Base-by-base conservation (phyloP, 2,888 invertebrate species). In the Macropis europaea region DNA sequence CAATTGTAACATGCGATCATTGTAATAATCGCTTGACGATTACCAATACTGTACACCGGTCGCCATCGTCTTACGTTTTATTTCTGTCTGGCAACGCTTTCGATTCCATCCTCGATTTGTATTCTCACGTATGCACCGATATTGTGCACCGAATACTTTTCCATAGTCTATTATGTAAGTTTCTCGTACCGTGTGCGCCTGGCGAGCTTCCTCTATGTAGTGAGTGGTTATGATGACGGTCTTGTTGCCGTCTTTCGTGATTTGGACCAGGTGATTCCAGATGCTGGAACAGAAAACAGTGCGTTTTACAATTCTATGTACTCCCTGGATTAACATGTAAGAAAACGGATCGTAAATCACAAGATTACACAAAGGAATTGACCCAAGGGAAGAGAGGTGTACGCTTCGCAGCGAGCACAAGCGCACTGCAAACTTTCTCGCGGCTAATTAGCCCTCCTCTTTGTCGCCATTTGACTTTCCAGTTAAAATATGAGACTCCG, bases 181-280 rank as follows among this genome's bases (percentile, higher is more conserved):
- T 17, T 9, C 13, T 93, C 59, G 13, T 90, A 97, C 97, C 88
- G 95, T 93, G 88, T 97, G 96, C 71, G 97, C 97, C 91, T 97
- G 97, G 81, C 96, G 91, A 17, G 98, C 97, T 91, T 98, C 98
- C 90, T 98, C 98, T 72, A 98, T 97, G 87, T 98, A 98, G 93
- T 98, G 96, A 87, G 98, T 96, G 79, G 96, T 96, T 73, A 96
- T 95, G 79, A 96, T 97, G 81, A 98, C 97, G 17, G 98, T 98
- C 90, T 97, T 97, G 90, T 96, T 95, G 36, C 96, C 95, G 74
- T 95, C 95, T 91, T 95, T 95, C 81, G 97, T 96, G 87, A 98
- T 96, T 87, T 96, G 94, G 67, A 97, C 95, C 88, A 98, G 92
- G 89, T 98, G 97, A 84, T 96, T 96, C 98, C 98, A 98, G 89